Conservation (phyloP, 2,113 vertebrate species). For the Neodon shergylaensis region DNA sequence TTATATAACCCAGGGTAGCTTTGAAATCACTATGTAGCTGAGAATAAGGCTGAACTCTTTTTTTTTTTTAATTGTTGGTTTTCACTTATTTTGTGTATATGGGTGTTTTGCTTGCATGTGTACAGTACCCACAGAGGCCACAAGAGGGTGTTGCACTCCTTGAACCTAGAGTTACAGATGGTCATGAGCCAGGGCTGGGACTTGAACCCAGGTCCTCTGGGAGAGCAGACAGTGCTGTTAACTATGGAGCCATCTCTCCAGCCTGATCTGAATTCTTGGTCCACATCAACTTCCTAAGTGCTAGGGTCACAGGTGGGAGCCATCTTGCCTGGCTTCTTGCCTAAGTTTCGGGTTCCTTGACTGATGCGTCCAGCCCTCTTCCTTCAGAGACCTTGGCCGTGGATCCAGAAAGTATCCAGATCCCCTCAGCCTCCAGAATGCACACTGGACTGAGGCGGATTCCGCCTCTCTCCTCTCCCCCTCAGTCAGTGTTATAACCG, state of each 20-base stretch:
- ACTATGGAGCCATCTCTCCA: not conserved
- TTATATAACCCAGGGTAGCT: not conserved
- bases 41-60: not conserved
- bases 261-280: not conserved
- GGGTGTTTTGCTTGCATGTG: not conserved
- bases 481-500: accelerated
- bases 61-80: not conserved
- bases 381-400: not conserved
- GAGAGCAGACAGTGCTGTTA: not conserved
- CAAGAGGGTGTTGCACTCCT: not conserved
- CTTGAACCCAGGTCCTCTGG: not conserved
- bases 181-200: not conserved
- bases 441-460: not conserved
- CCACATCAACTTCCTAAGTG: not conserved
- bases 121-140: not conserved
- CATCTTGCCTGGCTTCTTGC: too few species aligned
- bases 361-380: not conserved
- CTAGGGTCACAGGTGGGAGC: not conserved
- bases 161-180: not conserved
- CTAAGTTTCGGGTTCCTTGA: not conserved
- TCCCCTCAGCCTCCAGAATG: not conserved
- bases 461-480: not conserved
- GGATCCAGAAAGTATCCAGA: not conserved
- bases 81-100: not conserved
- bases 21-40: not conserved